Conservation (phyloP, 2,113 vertebrate species). For the Tylochromis polylepis region DNA sequence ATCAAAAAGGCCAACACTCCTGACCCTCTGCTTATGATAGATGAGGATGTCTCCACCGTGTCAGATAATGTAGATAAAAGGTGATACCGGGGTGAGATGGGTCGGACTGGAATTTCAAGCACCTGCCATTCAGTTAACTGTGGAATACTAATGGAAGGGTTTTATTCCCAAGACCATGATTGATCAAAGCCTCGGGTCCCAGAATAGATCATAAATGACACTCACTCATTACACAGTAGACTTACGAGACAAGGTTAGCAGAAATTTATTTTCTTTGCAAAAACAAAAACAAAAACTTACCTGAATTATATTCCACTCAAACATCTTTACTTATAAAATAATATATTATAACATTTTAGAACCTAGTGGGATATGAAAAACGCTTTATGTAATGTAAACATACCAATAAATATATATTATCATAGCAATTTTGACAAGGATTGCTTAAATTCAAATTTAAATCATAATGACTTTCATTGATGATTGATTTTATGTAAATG, state of each 20-base stretch:
- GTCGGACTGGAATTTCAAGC: slow-evolving; percentile 2
- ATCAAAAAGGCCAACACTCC: slow-evolving; percentile 1
- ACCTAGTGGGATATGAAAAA: too few relatives aligned
- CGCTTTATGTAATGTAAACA: neutral
- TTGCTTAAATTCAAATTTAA: neutral
- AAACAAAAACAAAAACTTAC: neutral
- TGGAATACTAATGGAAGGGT: slow-evolving; percentile 13
- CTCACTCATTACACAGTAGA: neutral
- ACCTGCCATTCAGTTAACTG: slow-evolving; percentile 10
- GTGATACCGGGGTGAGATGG: neutral
- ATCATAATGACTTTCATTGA: neutral
- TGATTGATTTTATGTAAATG: neutral
- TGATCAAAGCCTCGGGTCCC: neutral
- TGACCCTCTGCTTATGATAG: slow-evolving; percentile 28
- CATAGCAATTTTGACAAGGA: neutral
- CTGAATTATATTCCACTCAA: neutral
- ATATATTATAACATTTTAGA: neutral
- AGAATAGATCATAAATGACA: neutral
- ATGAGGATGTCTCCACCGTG: neutral
- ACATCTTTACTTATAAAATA: neutral
- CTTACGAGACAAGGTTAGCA: neutral
- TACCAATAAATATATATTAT: neutral
- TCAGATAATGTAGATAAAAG: slow-evolving; percentile 20
- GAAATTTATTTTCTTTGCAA: neutral
- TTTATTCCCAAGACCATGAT: neutral